phyloP scores from a whole-genome alignment of 2,888 invertebrate species.

The Dusona sp. region DNA sequence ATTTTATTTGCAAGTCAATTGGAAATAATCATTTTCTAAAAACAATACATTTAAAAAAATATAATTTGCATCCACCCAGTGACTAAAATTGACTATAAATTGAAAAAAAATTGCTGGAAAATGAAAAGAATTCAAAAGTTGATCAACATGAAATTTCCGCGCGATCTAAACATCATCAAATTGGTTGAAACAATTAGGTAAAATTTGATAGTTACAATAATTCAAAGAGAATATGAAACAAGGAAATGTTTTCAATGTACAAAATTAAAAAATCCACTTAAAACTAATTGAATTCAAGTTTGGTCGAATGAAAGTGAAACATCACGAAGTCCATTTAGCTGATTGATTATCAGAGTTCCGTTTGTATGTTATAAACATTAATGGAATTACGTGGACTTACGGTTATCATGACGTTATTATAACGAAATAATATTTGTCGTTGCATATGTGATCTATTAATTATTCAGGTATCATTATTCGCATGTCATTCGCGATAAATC shows the following conservation, averaged over 20 bases:
- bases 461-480: not conserved
- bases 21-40: not conserved
- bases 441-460: not conserved
- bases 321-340: not conserved
- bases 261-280: not conserved
- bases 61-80: too few relatives aligned
- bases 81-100: not conserved
- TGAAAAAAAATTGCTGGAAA: not conserved
- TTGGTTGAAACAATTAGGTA: not conserved
- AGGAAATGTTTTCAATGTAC: not conserved
- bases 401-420: not conserved
- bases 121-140: not conserved
- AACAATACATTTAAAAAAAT: not conserved
- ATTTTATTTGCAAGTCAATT: not conserved
- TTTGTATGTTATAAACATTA: not conserved
- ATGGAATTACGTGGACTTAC: not conserved
- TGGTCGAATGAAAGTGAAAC: not conserved
- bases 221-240: not conserved
- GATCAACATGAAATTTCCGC: not conserved
- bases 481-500: not conserved
- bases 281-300: not conserved
- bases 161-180: too few relatives aligned
- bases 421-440: slow-evolving; percentile 6
- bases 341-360: not conserved
- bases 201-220: not conserved